Percentiles rank a stretch among this genome's conserved stretches.
These are phyloP conservation scores for Sebastes dallii DNA, from an alignment of 2,797 vertebrate species.

Conservation along the genomic window DNA sequence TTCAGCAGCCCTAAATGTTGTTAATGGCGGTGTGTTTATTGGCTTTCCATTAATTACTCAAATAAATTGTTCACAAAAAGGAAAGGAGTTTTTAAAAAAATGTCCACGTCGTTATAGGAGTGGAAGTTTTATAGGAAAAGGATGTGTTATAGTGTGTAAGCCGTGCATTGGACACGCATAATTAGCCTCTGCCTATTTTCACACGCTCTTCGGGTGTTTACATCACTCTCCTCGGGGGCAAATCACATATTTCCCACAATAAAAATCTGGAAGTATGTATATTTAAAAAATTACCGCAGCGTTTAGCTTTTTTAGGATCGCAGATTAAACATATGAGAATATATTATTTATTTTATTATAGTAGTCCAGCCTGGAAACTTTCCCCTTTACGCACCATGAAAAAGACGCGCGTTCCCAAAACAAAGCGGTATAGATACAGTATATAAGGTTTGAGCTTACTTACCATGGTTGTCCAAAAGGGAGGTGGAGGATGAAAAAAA, in stretches of 20 bases:
- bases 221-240: conserved; percentile 72
- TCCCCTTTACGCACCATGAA: conserved; percentile 18
- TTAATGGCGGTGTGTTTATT: conserved; percentile 42
- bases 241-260: conserved; percentile 67
- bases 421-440: conserved; percentile 54
- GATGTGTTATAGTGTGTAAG: conserved; percentile 55
- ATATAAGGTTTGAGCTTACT: conserved; percentile 76
- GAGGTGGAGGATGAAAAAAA: conserved; percentile 15
- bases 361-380: conserved; percentile 42
- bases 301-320: background rate
- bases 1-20: conserved; percentile 34
- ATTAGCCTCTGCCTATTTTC: conserved; percentile 75
- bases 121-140: conserved; percentile 57
- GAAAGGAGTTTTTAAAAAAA: conserved; percentile 19
- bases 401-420: conserved; percentile 48
- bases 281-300: background rate
- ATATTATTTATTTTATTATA: background rate
- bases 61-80: conserved; percentile 57
- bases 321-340: conserved; percentile 9
- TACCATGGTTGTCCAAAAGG: conserved; percentile 76
- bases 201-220: conserved; percentile 75
- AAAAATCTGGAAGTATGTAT: conserved; percentile 32
- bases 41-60: conserved; percentile 49
- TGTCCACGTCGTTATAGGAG: conserved; percentile 34
- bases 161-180: conserved; percentile 75